Evolutionary conservation across 2,113 vertebrate genomes (phyloP), one percentile per base, ranked within the genome.

Genomic region (Corythaixoides concolor): DNA sequence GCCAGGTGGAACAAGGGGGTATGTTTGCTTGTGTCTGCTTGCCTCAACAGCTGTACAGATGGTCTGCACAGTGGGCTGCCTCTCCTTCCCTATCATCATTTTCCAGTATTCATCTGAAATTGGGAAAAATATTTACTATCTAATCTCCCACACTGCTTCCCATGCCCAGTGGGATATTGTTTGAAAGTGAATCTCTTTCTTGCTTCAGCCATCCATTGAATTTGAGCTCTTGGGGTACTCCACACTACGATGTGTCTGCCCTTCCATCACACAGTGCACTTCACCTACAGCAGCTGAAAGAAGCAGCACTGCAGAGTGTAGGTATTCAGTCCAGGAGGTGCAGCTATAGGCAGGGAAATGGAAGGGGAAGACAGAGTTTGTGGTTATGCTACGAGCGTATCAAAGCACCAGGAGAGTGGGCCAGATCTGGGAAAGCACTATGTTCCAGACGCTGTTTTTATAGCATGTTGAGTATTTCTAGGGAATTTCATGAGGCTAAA

Each of bases 401-500:
- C 59, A 63, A 59, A 84, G 82, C 70, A 66, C 35, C 27, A 78
- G 66, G 45, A 89, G 43, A 74, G 11, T 12, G 83, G 89, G 84
- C n/a, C 81, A 76, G 78, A 19, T 45, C 59, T 83, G 79, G 90
- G 75, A 32, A 84, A 86, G 49, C 59, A 55, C 90, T 5, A 9
- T 68, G 72, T 67, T 64, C 85, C 86, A 95, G 93, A 79, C 83
- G 28, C 47, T 92, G 88, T 35, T 86, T 95, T 82, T 60, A 27
- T 35, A 92, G 60, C 75, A 68, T 39, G 68, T 9, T 9, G 68
- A 81, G 83, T 55, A 80, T 91, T 96, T 96, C 92, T 60, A 95
- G 94, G 95, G 90, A 95, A 94, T 92, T 94, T 72, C 56, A 52
- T 1, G 52, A 60, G 60, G 68, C 72, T 90, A 81, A 89, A 84